Conservation (phyloP, 2,888 invertebrate species). For the Entomobrya multifasciata region DNA sequence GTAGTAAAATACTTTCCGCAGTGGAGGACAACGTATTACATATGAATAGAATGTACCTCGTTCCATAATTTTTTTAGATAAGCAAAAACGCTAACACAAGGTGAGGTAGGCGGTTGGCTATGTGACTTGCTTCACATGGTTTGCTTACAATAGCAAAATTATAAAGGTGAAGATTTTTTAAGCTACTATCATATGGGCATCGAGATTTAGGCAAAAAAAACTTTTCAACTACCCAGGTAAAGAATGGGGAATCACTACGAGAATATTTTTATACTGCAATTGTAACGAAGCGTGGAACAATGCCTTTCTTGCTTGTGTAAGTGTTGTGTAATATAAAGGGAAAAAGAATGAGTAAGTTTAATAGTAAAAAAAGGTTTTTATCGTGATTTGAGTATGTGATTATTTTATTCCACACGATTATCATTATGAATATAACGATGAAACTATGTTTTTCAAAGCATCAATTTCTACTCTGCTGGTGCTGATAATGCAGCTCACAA, state of each 20-base stretch:
- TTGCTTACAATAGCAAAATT: background rate
- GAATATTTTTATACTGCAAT: constrained; percentile 11
- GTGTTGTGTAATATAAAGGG: background rate
- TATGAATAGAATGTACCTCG: background rate
- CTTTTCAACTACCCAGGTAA: background rate
- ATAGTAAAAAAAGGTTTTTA: constrained; percentile 20
- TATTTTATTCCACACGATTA: constrained; percentile 56
- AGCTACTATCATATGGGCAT: background rate
- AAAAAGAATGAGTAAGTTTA: background rate
- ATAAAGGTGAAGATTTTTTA: constrained; percentile 22
- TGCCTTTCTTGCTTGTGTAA: background rate
- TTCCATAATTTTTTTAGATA: constrained; percentile 1
- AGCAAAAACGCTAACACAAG: background rate
- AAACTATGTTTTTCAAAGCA: constrained; percentile 19
- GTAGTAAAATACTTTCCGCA: background rate
- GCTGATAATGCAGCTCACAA: background rate
- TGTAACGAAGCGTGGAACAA: constrained; percentile 21
- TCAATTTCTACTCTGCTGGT: constrained; percentile 22
- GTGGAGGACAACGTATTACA: background rate
- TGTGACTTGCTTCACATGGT: no score
- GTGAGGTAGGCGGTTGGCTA: background rate
- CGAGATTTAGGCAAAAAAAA: background rate
- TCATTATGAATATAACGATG: constrained; percentile 38
- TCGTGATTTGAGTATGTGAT: constrained; percentile 63
- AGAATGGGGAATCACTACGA: constrained; percentile 1